Percentiles rank a stretch among this genome's conserved stretches.
phyloP scores from a whole-genome alignment of 2,113 vertebrate genomes.

The Sebastes fasciatus region DNA sequence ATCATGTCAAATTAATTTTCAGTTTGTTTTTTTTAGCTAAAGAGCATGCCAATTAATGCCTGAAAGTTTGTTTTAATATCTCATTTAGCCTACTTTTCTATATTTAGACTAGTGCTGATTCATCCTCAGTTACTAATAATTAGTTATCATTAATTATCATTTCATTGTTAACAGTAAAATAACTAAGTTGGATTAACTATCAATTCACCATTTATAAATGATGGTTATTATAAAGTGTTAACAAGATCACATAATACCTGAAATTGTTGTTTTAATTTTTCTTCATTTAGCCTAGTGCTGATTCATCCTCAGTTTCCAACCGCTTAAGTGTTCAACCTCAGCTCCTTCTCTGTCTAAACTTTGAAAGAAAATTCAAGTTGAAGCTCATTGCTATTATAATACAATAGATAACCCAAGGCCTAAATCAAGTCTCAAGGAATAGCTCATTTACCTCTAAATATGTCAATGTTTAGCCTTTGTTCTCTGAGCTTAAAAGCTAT shows the following conservation, averaged over 20 bases:
- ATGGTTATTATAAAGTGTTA: too few species aligned
- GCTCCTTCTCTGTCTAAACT: neutral
- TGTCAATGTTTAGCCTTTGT: slow-evolving; percentile 82
- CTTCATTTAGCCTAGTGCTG: neutral
- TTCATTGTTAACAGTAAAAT: too few species aligned
- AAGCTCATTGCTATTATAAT: neutral
- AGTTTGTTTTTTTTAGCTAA: neutral
- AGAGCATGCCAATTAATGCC: neutral
- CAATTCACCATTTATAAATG: too few species aligned
- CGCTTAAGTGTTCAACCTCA: neutral
- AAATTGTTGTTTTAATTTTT: neutral
- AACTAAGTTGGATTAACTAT: too few species aligned
- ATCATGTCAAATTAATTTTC: neutral
- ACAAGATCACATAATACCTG: neutral
- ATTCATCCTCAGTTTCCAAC: neutral
- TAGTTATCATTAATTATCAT: too few species aligned
- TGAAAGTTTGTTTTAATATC: neutral
- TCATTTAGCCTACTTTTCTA: neutral
- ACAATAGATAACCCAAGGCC: neutral
- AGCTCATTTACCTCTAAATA: slow-evolving; percentile 70
- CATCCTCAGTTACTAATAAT: too few species aligned
- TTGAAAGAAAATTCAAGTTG: slow-evolving; percentile 14
- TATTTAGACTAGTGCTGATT: neutral
- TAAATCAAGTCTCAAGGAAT: slow-evolving; percentile 26
- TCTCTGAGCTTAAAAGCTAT: slow-evolving; percentile 76